Base-by-base conservation (phyloP, 2,113 vertebrate species). In the Eulemur macaco region DNA sequence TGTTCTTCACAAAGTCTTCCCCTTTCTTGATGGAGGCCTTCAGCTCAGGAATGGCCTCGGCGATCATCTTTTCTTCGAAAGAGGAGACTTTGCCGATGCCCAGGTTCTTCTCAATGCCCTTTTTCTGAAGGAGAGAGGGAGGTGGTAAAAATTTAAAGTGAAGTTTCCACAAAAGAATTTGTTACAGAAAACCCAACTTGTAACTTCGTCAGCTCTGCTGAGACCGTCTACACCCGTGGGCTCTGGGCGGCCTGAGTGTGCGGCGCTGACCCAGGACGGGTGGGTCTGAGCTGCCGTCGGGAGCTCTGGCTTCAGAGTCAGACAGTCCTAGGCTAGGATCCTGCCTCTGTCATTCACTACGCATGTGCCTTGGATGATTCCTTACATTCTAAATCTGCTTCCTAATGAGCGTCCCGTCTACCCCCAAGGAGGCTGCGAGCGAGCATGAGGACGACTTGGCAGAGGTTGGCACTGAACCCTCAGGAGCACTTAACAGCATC, bases 11-110 rank as follows among this genome's bases (percentile, higher is more conserved):
- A 96, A 99, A 99, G 3, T 99, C 99, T 91, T 99, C 99, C 86
- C 99, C 99, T 97, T 99, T 99, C 99, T 99, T 99, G 99, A 99
- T 99, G 68, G 99, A 99, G 73, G 97, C 98, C 95, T 99, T 99
- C 95, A 99, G 99, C 98, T 99, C 99, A 12, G 97, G 66, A 25
- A 99, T 97, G 78, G 99, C 99, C 0, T 99, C 99, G 0, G 98
- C 98, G 25, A 99, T 98, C 98, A 99, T 99, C 98, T 99, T 99
- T 99, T 99, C 99, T 97, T 99, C 99, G 14, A 99, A 99, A 42
- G 99, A 98, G 3, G 99, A 97, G 95, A 99, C 91, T 95, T 99
- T 99, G 96, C 99, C 99, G 23, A 99, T 98, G 34, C 99, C 99
- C 3, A 99, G 98, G 97, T 99, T 99, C 99, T 99, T 99, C 99